Conservation (phyloP, 2,797 vertebrate genomes). For the Pelodytes ibericus region DNA sequence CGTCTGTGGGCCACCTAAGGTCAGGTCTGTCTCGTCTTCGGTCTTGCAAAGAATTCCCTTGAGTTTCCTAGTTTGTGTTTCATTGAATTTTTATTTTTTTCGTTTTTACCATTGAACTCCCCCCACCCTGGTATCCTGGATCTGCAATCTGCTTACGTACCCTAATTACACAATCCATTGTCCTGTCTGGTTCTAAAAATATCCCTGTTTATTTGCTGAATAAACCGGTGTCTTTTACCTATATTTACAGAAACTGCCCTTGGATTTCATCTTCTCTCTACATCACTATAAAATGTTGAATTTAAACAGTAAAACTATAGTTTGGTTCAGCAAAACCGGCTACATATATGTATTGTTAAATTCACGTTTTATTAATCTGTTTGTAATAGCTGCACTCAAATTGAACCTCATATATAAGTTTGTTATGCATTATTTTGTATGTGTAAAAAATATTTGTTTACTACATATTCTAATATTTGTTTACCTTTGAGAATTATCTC, state of each 20-base stretch:
- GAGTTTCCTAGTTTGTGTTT: background rate
- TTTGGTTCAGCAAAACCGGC: background rate
- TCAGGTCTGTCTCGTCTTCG: slow-evolving; percentile 19
- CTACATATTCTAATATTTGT: background rate
- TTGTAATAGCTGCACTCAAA: background rate
- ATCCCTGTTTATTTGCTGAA: background rate
- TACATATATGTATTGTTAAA: background rate
- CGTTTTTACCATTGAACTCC: background rate
- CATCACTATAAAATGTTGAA: background rate
- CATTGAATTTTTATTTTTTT: background rate
- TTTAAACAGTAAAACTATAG: background rate
- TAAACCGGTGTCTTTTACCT: slow-evolving; percentile 10
- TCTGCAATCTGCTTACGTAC: slow-evolving; percentile 8
- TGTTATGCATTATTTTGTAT: background rate
- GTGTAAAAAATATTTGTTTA: background rate
- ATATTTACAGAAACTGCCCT: background rate
- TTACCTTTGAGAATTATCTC: background rate
- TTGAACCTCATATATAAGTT: background rate
- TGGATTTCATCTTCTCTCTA: background rate
- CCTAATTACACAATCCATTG: slow-evolving; percentile 24
- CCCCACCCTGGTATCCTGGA: slow-evolving; percentile 18
- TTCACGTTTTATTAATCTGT: slow-evolving; percentile 10
- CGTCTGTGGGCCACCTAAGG: background rate
- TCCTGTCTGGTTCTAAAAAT: slow-evolving; percentile 4
- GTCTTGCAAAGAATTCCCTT: slow-evolving; percentile 29